Evolutionary conservation across 2,113 vertebrate species (phyloP).

Genomic region (Dryoscopus gambensis): DNA sequence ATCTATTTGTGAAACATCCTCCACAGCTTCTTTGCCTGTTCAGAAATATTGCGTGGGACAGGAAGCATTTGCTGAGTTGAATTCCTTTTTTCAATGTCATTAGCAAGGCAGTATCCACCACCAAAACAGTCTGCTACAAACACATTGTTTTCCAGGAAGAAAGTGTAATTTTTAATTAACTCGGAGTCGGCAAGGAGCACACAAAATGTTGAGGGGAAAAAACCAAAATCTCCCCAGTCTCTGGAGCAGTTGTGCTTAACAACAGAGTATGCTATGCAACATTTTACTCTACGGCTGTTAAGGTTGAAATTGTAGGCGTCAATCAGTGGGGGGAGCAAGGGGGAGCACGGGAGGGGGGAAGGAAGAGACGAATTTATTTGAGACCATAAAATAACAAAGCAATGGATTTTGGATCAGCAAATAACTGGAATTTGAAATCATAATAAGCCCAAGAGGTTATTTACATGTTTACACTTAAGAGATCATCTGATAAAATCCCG

Average conservation of each 20-base stretch:
- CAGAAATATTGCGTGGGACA: background rate
- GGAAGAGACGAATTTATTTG: background rate
- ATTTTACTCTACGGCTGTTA: background rate
- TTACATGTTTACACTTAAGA: background rate
- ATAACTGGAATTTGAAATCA: background rate
- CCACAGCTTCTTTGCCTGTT: background rate
- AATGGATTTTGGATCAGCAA: background rate
- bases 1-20: background rate
- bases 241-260: background rate
- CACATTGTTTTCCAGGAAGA: background rate
- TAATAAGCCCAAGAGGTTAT: background rate
- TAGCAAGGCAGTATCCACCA: background rate
- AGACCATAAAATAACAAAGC: background rate
- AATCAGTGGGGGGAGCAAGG: background rate
- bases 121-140: background rate
- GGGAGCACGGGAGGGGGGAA: fast-evolving
- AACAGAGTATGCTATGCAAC: background rate
- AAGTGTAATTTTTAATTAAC: background rate
- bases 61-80: background rate
- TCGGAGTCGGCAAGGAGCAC: background rate
- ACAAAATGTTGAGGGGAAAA: background rate
- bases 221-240: background rate
- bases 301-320: background rate
- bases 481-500: background rate
- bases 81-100: background rate